These are phyloP conservation scores for Cephus pulcher DNA, from an alignment of 2,888 invertebrate genomes.

Conservation along the genomic window DNA sequence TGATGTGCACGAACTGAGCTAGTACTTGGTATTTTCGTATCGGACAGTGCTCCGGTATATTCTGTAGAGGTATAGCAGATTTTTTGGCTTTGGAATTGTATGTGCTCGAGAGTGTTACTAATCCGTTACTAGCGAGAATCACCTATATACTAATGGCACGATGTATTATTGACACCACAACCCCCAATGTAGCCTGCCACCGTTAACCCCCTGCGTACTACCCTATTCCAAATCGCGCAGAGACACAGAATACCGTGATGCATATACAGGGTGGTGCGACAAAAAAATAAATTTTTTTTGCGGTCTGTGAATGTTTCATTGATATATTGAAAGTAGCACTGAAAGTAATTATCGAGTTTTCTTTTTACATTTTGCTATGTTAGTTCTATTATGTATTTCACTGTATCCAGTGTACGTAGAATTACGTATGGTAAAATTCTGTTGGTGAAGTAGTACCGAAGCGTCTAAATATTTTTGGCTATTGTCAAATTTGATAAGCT, in stretches of 20 bases:
- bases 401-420: not conserved
- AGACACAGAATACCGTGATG: conserved; percentile 34
- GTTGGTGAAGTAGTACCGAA: no score
- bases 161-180: conserved; percentile 58
- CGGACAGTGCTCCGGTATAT: not conserved
- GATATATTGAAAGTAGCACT: not conserved
- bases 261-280: conserved; percentile 34
- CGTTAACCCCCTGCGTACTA: conserved; percentile 32
- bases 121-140: conserved; percentile 39
- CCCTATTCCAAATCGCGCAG: conserved; percentile 50
- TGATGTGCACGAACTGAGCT: not conserved
- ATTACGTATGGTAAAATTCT: not conserved
- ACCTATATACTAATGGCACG: conserved; percentile 49
- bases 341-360: not conserved
- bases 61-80: not conserved
- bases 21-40: not conserved
- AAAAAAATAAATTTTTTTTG: conserved; percentile 18
- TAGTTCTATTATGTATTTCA: not conserved
- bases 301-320: not conserved
- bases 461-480: not conserved
- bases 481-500: not conserved
- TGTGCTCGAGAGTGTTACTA: conserved; percentile 31
- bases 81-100: conserved; percentile 31
- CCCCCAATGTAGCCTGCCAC: conserved; percentile 54
- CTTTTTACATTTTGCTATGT: not conserved